Percentiles rank a stretch among this genome's conserved stretches.
phyloP scores from a whole-genome alignment of 2,113 vertebrate genomes.

The Neotoma lepida region DNA sequence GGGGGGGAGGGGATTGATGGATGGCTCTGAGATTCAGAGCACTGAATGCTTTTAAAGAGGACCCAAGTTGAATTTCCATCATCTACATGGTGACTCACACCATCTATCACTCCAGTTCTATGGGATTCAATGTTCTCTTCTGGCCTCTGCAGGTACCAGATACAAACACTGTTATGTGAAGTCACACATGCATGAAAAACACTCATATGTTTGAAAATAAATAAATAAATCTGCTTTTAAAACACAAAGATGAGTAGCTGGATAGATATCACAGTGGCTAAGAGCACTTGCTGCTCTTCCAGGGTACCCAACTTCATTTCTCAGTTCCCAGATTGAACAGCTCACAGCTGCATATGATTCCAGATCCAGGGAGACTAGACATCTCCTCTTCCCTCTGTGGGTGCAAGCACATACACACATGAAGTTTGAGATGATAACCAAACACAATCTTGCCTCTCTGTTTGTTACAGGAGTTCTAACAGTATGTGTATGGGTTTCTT shows the following conservation, averaged over 20 bases:
- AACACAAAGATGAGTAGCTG: not conserved
- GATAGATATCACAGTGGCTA: not conserved
- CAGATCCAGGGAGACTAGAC: not conserved
- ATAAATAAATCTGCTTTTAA: not conserved
- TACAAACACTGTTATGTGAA: not conserved
- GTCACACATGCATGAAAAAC: not conserved
- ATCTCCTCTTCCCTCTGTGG: not conserved
- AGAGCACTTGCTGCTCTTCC: not conserved
- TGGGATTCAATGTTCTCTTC: not conserved
- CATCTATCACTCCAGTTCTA: not conserved
- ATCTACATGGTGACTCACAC: not conserved
- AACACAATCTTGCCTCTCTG: not conserved
- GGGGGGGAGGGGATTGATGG: rapidly evolving
- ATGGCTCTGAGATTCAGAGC: not conserved
- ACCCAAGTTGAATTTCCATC: too few species aligned
- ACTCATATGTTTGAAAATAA: not conserved
- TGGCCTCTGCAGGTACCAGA: not conserved
- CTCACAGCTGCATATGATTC: not conserved
- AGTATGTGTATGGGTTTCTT: not conserved
- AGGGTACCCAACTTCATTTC: not conserved
- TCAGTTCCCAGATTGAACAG: not conserved
- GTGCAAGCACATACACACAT: not conserved
- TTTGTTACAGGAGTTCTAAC: too few species aligned
- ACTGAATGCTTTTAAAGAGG: not conserved
- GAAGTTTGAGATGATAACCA: not conserved